These are phyloP conservation scores for Drosophila nebulosa DNA, from an alignment of 1,140 invertebrate genomes.

Conservation along the genomic window DNA sequence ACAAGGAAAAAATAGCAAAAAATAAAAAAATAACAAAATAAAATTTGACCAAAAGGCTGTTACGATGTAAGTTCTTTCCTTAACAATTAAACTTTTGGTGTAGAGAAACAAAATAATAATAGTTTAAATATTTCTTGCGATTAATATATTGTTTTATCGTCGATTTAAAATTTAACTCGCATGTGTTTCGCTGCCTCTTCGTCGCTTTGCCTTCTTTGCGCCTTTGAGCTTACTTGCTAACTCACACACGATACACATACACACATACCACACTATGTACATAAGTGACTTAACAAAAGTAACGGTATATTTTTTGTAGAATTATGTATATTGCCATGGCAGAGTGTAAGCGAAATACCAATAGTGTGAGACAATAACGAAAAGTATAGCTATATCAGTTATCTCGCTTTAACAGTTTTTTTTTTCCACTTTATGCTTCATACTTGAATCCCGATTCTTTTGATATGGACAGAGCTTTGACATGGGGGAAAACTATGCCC, in stretches of 20 bases:
- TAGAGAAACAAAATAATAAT: not conserved
- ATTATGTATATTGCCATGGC: not conserved
- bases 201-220: not conserved
- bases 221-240: not conserved
- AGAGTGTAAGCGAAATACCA: not conserved
- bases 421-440: not conserved
- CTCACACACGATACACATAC: not conserved
- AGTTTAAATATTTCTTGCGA: not conserved
- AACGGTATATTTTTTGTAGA: not conserved
- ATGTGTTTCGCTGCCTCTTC: not conserved
- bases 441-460: not conserved
- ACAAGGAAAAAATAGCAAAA: not conserved
- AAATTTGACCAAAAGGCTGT: no score
- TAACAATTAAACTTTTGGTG: not conserved
- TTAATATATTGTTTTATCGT: not conserved
- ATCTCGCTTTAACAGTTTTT: not conserved
- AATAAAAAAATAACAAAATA: not conserved
- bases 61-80: not conserved
- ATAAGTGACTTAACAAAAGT: not conserved
- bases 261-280: no score
- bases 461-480: not conserved
- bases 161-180: not conserved
- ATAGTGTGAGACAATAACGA: not conserved
- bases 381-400: not conserved
- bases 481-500: not conserved